Evolutionary conservation across 2,113 vertebrate genomes (phyloP), one percentile per base, ranked within the genome.

Genomic region (Chascanopsetta lugubris): DNA sequence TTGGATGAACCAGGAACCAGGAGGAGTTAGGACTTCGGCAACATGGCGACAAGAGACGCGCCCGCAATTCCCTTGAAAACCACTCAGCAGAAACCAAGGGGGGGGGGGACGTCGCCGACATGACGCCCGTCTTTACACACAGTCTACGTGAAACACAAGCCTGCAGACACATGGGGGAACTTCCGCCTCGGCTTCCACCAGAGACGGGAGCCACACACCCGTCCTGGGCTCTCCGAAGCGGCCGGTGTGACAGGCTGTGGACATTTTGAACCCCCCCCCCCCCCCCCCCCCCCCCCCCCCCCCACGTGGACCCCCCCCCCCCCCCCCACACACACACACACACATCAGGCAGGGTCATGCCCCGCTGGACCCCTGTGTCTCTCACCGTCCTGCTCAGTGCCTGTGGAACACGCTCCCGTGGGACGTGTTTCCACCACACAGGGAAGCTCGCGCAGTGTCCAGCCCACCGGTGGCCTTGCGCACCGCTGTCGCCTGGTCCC

Each of bases 261-360:
- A 84, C 74, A 56, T 78, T 77, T 71, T 34, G 42, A n/a, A n/a
- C n/a, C n/a, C n/a, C n/a, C n/a, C n/a, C n/a, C n/a, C n/a, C n/a
- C n/a, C n/a, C n/a, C n/a, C n/a, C n/a, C n/a, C n/a, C n/a, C n/a
- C n/a, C n/a, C n/a, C n/a, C n/a, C n/a, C n/a, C n/a, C n/a, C n/a
- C n/a, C n/a, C n/a, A n/a, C n/a, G n/a, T n/a, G n/a, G n/a, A n/a
- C n/a, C n/a, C n/a, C n/a, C n/a, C n/a, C n/a, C n/a, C n/a, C n/a
- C n/a, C 25, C 83, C 79, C 87, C 83, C 65, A 70, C 78, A 82
- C 79, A 29, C 81, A 81, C 63, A 26, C 69, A n/a, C 74, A 65
- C 80, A 61, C 61, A 88, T 84, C 75, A 88, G 80, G 75, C 82
- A 58, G 74, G 86, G 82, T 87, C 87, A 80, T 13, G 82, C 68